phyloP scores from a whole-genome alignment of 2,888 invertebrate species.

The Cinara cedri region DNA sequence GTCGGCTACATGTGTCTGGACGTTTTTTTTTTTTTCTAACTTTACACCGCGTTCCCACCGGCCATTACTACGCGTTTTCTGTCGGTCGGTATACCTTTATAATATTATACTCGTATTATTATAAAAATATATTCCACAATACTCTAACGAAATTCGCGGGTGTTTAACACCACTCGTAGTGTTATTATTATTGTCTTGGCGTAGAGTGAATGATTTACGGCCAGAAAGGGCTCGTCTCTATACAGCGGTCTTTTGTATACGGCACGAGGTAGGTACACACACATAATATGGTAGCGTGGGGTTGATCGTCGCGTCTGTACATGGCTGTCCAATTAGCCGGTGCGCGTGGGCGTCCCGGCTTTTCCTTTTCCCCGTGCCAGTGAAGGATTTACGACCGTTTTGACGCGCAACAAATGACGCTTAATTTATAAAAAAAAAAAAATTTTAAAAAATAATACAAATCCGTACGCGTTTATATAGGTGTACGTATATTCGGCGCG shows the following conservation, averaged over 20 bases:
- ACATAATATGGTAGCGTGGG: slow-evolving; percentile 23
- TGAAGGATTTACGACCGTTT: slow-evolving; percentile 57
- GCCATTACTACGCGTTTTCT: slow-evolving; percentile 10
- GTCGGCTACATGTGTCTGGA: too few relatives aligned
- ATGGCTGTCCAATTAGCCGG: slow-evolving; percentile 55
- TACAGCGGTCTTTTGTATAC: slow-evolving; percentile 10
- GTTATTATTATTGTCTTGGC: not conserved
- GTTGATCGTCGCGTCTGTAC: slow-evolving; percentile 29
- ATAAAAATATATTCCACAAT: not conserved
- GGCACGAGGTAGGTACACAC: not conserved
- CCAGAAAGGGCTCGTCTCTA: slow-evolving; percentile 18
- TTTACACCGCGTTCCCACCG: not conserved
- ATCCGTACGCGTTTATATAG: not conserved
- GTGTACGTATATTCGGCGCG: not conserved
- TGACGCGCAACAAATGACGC: slow-evolving; percentile 57
- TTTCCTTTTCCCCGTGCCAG: slow-evolving; percentile 10
- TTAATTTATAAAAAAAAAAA: slow-evolving; percentile 54
- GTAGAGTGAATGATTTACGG: slow-evolving; percentile 33
- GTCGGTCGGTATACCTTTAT: not conserved
- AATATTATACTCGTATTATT: too few relatives aligned
- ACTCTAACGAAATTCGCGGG: slow-evolving; percentile 28
- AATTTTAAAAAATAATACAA: slow-evolving; percentile 22
- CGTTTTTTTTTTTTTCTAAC: too few relatives aligned
- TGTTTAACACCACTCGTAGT: slow-evolving; percentile 2
- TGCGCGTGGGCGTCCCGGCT: slow-evolving; percentile 54